Evolutionary conservation across 2,888 invertebrate species (phyloP).

Genomic region (Cordilura impudica): DNA sequence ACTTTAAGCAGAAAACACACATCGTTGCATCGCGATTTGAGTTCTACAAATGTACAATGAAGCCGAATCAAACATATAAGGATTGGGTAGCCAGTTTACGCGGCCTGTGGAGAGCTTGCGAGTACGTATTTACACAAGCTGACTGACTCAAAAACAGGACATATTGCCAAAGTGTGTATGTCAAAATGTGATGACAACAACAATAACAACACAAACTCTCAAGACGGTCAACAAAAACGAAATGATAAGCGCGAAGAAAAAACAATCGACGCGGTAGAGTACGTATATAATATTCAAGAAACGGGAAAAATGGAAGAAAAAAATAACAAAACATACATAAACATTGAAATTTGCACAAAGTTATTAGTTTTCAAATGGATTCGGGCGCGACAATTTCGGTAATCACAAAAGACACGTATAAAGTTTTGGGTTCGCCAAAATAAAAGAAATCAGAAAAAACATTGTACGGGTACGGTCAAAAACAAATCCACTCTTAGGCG

Average conservation of each 20-base stretch:
- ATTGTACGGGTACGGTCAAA: slow-evolving; percentile 45
- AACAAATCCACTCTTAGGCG: slow-evolving; percentile 49
- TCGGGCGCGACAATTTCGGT: slow-evolving; percentile 56
- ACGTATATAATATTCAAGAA: no score
- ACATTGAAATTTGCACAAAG: no score
- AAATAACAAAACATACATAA: no score
- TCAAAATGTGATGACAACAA: no score
- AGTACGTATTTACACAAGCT: slow-evolving; percentile 15
- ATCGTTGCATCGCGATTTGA: slow-evolving; percentile 40
- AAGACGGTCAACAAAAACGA: no score
- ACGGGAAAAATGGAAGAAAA: no score
- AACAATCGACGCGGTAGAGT: no score
- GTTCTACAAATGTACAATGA: slow-evolving; percentile 45
- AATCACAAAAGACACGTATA: slow-evolving; percentile 46
- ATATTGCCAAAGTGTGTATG: no score
- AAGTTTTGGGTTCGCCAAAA: slow-evolving; percentile 23
- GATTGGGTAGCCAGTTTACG: slow-evolving; percentile 51
- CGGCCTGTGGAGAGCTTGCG: slow-evolving; percentile 37
- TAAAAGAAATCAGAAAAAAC: slow-evolving; percentile 18
- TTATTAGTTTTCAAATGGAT: no score
- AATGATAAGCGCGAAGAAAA: no score
- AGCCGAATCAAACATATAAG: slow-evolving; percentile 29
- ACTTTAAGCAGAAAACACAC: slow-evolving; percentile 11
- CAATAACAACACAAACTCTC: no score
- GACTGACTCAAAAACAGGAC: no score